These are phyloP conservation scores for Chrysotoxum bicinctum DNA, from an alignment of 2,888 invertebrate genomes.

Conservation along the genomic window DNA sequence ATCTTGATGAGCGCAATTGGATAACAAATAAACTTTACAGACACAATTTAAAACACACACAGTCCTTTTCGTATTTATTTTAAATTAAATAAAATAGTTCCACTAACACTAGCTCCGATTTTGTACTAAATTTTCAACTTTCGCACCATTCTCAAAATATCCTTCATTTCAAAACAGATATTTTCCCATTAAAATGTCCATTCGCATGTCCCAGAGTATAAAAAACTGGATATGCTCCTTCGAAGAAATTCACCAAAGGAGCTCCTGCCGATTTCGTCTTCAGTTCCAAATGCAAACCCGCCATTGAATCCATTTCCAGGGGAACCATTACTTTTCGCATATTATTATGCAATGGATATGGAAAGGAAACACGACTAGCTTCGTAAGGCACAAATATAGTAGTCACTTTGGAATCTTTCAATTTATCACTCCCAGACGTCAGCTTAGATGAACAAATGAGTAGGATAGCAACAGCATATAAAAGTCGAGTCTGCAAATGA, in stretches of 20 bases:
- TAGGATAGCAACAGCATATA: conserved; percentile 1
- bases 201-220: conserved; percentile 76
- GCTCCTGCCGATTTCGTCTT: conserved; percentile 54
- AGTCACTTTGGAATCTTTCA: conserved; percentile 73
- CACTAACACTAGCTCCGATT: background rate
- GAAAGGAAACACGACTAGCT: conserved; percentile 52
- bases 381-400: conserved; percentile 75
- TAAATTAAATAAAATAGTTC: background rate
- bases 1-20: too few species aligned
- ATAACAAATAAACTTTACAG: too few species aligned
- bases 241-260: conserved; percentile 74
- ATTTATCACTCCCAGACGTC: background rate
- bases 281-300: conserved; percentile 56
- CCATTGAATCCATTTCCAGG: conserved; percentile 66
- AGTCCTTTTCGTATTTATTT: too few species aligned
- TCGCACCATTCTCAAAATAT: background rate
- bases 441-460: conserved; percentile 4
- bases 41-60: too few species aligned
- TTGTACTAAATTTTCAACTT: conserved; percentile 8
- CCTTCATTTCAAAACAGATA: conserved; percentile 71
- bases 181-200: conserved; percentile 76
- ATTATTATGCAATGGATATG: conserved; percentile 71
- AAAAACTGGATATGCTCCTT: conserved; percentile 76
- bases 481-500: conserved; percentile 1
- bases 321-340: conserved; percentile 68